Evolutionary conservation across 1,140 invertebrate species (phyloP), one percentile per base, ranked within the genome.

Genomic region (Drosophila tsacasi): DNA sequence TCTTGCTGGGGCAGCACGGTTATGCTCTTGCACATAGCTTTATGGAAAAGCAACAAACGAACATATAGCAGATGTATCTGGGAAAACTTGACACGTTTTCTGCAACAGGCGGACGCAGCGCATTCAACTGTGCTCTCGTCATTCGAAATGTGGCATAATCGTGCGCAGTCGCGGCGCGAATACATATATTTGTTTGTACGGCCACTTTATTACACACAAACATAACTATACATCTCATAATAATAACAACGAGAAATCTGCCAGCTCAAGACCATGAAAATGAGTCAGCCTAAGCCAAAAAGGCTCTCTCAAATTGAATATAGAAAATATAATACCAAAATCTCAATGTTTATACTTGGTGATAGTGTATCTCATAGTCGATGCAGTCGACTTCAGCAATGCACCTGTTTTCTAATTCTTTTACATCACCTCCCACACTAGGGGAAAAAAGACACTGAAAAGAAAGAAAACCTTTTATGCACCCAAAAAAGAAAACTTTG

Each of bases 71-170:
- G 65, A 83, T 76, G 54, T 89, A 84, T 81, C 74, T 81, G 77
- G 77, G 71, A 78, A 78, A 90, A 89, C 84, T 89, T 89, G 85
- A 89, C 81, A 89, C 84, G 84, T 89, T 89, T 89, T 81, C 85
- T 84, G 82, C 82, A 83, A 83, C 76, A 79, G 74, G 75, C 75
- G 61, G 66, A 23, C 23, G 52, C 57, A 73, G 39, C 52, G 58
- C 47, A 79, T 58, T 69, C 75, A 77, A 78, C 66, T 83, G 65
- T 72, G 72, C 65, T 77, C 73, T 78, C 74, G 79, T 81, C 79
- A 81, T 76, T 81, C 72, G 65, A 87, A 89, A 81, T 84, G 84
- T 87, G 84, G 66, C 85, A 84, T 89, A 87, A 89, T 87, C 85
- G 81, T 87, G 84, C 84, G 84, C 83, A 89, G 83, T 84, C 83